phyloP scores from a whole-genome alignment of 2,797 vertebrate genomes.

The Euthynnus affinis region DNA sequence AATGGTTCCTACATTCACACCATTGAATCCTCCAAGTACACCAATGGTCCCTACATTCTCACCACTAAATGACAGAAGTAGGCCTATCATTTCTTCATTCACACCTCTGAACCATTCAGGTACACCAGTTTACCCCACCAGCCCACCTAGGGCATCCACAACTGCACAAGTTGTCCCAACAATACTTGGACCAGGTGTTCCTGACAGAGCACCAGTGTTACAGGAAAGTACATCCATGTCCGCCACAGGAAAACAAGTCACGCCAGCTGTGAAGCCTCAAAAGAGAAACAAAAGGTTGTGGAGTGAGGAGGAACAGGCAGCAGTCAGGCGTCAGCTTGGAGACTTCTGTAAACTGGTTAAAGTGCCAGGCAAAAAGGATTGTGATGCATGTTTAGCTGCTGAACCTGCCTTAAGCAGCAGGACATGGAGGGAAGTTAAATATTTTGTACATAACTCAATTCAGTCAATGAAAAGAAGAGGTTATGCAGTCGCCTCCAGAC shows the following conservation, averaged over 20 bases:
- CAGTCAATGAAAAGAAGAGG: slow-evolving; percentile 79
- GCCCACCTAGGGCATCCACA: slow-evolving; percentile 32
- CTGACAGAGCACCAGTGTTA: slow-evolving; percentile 36
- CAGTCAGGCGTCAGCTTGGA: slow-evolving; percentile 78
- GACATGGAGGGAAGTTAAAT: slow-evolving; percentile 83
- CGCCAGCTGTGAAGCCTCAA: slow-evolving; percentile 60
- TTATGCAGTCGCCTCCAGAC: slow-evolving; percentile 52
- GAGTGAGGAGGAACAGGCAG: slow-evolving; percentile 79
- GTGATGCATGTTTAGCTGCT: slow-evolving; percentile 80
- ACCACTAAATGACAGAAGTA: slow-evolving; percentile 61
- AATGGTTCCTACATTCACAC: slow-evolving; percentile 74
- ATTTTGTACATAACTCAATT: slow-evolving; percentile 83
- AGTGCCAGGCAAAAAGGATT: slow-evolving; percentile 82
- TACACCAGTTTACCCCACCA: slow-evolving; percentile 56
- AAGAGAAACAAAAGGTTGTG: slow-evolving; percentile 80
- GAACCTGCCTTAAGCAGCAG: slow-evolving; percentile 78
- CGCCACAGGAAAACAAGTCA: slow-evolving; percentile 16
- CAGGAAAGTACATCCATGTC: slow-evolving; percentile 35
- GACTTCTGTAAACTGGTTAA: slow-evolving; percentile 78
- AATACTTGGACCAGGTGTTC: slow-evolving; percentile 51
- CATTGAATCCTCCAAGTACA: slow-evolving; percentile 65
- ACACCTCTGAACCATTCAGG: slow-evolving; percentile 69
- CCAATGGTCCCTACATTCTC: slow-evolving; percentile 66
- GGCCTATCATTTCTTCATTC: slow-evolving; percentile 72
- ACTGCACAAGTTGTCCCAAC: slow-evolving; percentile 77